These are phyloP conservation scores for Hylomyscus alleni DNA, from an alignment of 2,797 vertebrate species.

Conservation along the genomic window DNA sequence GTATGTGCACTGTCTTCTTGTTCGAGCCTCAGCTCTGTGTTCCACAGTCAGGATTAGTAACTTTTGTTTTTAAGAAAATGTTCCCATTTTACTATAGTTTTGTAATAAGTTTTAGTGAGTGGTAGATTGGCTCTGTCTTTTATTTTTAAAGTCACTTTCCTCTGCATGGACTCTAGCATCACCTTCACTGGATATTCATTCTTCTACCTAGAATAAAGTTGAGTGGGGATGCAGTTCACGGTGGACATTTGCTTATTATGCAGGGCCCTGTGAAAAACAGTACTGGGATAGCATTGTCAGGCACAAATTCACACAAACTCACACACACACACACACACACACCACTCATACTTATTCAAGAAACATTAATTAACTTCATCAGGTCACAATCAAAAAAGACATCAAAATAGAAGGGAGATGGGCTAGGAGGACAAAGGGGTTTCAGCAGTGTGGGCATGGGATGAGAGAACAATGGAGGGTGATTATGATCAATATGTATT, in stretches of 20 bases:
- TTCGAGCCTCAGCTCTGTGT: background rate
- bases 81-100: background rate
- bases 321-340: background rate
- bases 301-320: background rate
- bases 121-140: background rate
- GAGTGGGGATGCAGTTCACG: background rate
- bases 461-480: background rate
- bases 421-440: background rate
- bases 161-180: conserved; percentile 14
- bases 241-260: background rate
- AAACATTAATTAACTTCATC: background rate
- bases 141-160: background rate
- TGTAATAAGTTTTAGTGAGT: background rate
- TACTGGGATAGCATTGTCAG: background rate
- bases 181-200: no score
- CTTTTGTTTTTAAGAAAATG: background rate
- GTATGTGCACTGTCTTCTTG: background rate
- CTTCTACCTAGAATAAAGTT: background rate
- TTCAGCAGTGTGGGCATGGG: no score
- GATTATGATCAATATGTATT: background rate
- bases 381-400: background rate
- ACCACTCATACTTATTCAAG: background rate
- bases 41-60: background rate
- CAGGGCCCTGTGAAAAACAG: background rate
- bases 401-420: background rate